A percentile compares a stretch with the other conserved stretches of the same genome.
phyloP scores from a whole-genome alignment of 2,888 invertebrate genomes.

The Heliconius erato region DNA sequence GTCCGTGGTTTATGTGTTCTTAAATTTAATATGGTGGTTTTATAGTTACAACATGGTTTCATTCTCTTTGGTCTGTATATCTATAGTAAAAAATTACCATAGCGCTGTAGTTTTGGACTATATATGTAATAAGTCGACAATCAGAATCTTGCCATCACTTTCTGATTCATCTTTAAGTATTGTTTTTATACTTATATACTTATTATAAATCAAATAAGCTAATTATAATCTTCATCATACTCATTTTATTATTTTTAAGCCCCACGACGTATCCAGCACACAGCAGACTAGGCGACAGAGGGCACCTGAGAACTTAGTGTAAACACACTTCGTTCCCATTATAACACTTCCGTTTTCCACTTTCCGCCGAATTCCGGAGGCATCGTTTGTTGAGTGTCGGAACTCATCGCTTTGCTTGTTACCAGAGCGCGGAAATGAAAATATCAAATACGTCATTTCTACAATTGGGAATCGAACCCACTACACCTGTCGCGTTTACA shows the following conservation, averaged over 20 bases:
- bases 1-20: not conserved
- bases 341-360: not conserved
- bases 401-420: not conserved
- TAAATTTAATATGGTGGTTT: not conserved
- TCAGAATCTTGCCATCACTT: not conserved
- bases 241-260: not conserved
- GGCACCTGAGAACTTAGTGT: not conserved
- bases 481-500: not conserved
- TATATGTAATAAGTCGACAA: too few relatives aligned
- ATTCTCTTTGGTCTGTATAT: not conserved
- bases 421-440: not conserved
- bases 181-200: not conserved
- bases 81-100: not conserved
- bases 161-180: not conserved
- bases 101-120: too few relatives aligned
- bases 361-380: not conserved
- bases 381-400: not conserved
- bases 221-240: not conserved
- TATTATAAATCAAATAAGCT: not conserved
- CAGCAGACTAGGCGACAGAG: not conserved
- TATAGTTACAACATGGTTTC: not conserved
- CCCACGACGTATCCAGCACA: not conserved
- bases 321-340: not conserved
- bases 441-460: not conserved
- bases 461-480: not conserved